Evolutionary conservation across 1,140 invertebrate species (phyloP).

Genomic region (Tetramorium alpestre): DNA sequence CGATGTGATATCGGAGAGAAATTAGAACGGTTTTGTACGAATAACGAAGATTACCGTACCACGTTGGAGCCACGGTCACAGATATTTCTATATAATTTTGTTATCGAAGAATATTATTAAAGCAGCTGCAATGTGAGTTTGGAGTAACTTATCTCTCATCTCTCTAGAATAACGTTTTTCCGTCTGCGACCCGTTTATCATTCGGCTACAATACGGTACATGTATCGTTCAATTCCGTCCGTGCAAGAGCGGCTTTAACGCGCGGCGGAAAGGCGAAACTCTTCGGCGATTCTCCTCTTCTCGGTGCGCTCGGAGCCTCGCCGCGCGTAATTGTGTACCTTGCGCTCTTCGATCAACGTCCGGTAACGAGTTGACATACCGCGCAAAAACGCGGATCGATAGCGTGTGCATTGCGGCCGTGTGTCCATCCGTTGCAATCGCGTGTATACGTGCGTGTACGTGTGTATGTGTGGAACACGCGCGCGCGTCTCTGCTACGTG

Average conservation of each 20-base stretch:
- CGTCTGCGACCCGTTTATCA: not conserved
- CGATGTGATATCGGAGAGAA: conserved; percentile 15
- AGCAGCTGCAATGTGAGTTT: not conserved
- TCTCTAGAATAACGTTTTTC: not conserved
- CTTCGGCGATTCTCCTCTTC: conserved; percentile 61
- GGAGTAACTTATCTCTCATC: not conserved
- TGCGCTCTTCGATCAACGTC: conserved; percentile 75
- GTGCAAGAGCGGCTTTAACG: conserved; percentile 41
- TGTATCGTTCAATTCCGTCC: not conserved
- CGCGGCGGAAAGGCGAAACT: conserved; percentile 68
- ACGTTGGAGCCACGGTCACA: not conserved
- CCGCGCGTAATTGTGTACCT: conserved; percentile 74
- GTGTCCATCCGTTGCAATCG: conserved; percentile 53
- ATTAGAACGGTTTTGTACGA: conserved; percentile 14
- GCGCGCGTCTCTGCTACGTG: not conserved
- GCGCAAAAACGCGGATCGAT: conserved; percentile 75
- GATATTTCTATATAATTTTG: not conserved
- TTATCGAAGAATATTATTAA: not conserved
- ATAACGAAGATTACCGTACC: not conserved
- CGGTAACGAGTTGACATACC: conserved; percentile 78
- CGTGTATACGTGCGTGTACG: not conserved
- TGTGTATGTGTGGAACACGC: not conserved
- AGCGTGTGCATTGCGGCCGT: conserved; percentile 65
- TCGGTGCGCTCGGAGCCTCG: conserved; percentile 40
- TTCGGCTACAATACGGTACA: not conserved